Evolutionary conservation across 2,113 vertebrate species (phyloP).

Genomic region (Sula dactylatra): DNA sequence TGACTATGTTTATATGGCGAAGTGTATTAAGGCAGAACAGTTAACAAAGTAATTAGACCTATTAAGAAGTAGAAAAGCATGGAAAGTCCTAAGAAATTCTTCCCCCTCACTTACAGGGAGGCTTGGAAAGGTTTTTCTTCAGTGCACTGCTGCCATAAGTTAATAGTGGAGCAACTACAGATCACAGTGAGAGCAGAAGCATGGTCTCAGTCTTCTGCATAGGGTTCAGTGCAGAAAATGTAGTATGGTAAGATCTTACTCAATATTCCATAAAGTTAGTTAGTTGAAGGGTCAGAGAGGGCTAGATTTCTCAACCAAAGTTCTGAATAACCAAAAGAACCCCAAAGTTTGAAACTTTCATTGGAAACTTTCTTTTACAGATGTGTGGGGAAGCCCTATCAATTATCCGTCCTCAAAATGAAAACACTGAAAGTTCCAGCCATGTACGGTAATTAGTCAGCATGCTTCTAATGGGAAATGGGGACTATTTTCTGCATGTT

Average conservation of each 20-base stretch:
- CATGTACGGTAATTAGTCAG: neutral
- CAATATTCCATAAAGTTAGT: neutral
- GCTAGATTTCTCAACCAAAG: neutral
- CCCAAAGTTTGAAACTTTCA: neutral
- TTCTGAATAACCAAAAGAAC: neutral
- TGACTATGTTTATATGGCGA: neutral
- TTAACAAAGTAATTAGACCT: neutral
- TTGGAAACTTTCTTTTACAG: neutral
- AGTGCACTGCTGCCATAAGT: too few relatives aligned
- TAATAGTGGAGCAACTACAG: neutral
- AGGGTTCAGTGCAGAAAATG: neutral
- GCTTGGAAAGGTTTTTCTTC: neutral
- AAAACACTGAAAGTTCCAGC: neutral
- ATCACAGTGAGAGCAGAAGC: neutral
- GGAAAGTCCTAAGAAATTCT: neutral
- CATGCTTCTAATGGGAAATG: neutral
- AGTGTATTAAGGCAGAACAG: neutral
- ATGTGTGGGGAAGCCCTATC: neutral
- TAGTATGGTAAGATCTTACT: neutral
- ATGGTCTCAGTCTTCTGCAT: neutral
- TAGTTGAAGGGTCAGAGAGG: neutral
- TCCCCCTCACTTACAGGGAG: neutral
- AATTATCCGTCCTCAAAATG: neutral
- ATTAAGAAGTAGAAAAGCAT: neutral
- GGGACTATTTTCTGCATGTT: neutral